Evolutionary conservation across 2,888 invertebrate genomes (phyloP).

Genomic region (Chloroclystis v-ata): DNA sequence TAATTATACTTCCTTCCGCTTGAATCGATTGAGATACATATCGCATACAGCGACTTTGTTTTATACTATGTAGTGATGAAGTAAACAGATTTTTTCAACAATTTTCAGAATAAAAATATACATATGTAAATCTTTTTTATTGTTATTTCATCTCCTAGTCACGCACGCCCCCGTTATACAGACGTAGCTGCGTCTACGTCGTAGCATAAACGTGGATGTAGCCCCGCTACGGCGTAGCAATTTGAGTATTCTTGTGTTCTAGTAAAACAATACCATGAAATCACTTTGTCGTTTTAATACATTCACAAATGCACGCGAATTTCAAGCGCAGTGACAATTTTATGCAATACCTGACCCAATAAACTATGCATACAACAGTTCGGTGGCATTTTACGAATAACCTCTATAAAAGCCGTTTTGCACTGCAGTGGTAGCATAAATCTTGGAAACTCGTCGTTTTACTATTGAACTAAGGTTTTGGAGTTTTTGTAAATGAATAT

Average conservation of each 20-base stretch:
- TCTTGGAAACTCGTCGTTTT: background rate
- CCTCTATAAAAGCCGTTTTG: conserved; percentile 2
- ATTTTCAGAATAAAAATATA: too few species aligned
- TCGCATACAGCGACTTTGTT: background rate
- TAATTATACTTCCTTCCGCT: background rate
- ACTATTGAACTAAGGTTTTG: background rate
- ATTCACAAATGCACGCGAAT: background rate
- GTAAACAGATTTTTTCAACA: too few species aligned
- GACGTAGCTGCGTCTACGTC: too few species aligned
- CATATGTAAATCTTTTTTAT: too few species aligned
- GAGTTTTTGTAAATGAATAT: background rate
- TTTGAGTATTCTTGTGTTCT: background rate
- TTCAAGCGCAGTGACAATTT: background rate
- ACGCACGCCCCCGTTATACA: too few species aligned
- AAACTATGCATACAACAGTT: background rate
- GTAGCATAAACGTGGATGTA: too few species aligned
- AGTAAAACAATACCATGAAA: background rate
- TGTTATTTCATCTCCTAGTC: too few species aligned
- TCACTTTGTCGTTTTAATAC: background rate
- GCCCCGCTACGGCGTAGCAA: background rate
- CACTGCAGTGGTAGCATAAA: conserved; percentile 1
- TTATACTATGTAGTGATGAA: too few species aligned
- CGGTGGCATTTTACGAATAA: background rate
- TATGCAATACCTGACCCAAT: conserved; percentile 1
- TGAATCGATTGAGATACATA: background rate